Base-by-base conservation (phyloP, 2,797 vertebrate genomes). In the Odontamblyopus rebecca region DNA sequence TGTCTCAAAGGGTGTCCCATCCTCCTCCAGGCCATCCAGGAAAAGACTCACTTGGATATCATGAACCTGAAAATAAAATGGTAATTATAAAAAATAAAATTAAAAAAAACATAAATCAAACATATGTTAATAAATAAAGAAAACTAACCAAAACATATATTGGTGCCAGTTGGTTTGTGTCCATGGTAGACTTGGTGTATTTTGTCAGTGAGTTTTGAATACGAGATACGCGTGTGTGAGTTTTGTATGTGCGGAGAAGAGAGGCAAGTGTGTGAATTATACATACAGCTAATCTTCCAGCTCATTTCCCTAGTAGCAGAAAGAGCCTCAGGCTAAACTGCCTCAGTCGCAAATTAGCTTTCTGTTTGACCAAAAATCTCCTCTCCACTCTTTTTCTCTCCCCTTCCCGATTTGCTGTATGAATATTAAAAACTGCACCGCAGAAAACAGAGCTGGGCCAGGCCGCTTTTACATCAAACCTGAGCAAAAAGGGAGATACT, bases 21-120 rank as follows among this genome's bases (percentile, higher is more conserved):
- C 95, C 54, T 96, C 94, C 88, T 99, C 95, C 64, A 95, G 91
- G 2, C 96, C 97, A 80, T 98, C 90, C 85, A 98, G 81, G 79
- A 98, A 98, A 69, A 98, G 94, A 89, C 93, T 96, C 81, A 90
- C 88, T 78, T 85, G 93, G 78, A 86, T 94, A 63, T 92, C 90
- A 71, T 97, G 92, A 2, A 97, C 93, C 97, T 99, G 82, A 3
- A 88, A 86, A 80, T 80, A 61, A 79, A 83, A 76, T 61, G 29
- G 8, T 35, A 35, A 23, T 41, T 38, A 11, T 44, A 41, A n/a
- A 41, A 41, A 30, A 30, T 2, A 30, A 30, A 30, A n/a, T n/a
- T 6, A 35, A 6, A 35, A 35, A 32, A 63, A 44, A 12, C n/a
- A 15, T 15, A 7, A 26, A 26, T 1, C 35, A 23, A 26, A 44